Base-by-base conservation (phyloP, 92 coral and sea anemone genomes). In the Palythoa caribaeorum region DNA sequence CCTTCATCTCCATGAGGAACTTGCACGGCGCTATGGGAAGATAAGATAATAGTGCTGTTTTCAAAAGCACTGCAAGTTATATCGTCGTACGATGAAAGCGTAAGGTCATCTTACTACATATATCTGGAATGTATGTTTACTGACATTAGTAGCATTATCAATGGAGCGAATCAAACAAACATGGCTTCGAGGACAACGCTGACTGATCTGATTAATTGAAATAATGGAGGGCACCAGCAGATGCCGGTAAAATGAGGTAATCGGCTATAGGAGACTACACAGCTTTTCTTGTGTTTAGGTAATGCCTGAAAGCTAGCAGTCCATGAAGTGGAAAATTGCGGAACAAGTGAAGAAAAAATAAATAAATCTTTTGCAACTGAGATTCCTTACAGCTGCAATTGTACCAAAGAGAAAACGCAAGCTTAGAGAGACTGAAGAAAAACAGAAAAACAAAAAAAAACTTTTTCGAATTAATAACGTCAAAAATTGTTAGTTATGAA, bases 221-320 rank as follows among this genome's bases (percentile, higher is more conserved):
- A 16, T 21, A 5, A n/a, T 66, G 47, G 14, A 37, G 35, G 63
- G 47, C 48, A 91, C 91, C 94, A 52, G 97, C 83, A 90, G 89
- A 94, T 94, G 94, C 97, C 92, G 94, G 93, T 90, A 90, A 84
- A 90, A 90, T 94, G 95, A 94, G 91, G 97, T 94, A 94, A 94
- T 70, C 14, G 28, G 44, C 6, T 94, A 84, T 21, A 53, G 53
- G 50, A 14, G 59, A 84, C 86, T 48, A 15, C 52, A 66, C 78
- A 50, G 85, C 90, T 84, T 55, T 76, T 91, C 76, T 53, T 40
- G 71, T 73, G 91, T 88, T 83, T 88, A 73, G 78, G 88, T 88
- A 60, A 71, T 83, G 86, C 37, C 17, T 38, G 85, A 81, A 78
- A 86, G 60, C 28, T 40, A 70, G 10, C 28, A 66, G 75, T 9